Conservation (phyloP, 92 coral and sea anemone genomes). For the Palythoa grandiflora region DNA sequence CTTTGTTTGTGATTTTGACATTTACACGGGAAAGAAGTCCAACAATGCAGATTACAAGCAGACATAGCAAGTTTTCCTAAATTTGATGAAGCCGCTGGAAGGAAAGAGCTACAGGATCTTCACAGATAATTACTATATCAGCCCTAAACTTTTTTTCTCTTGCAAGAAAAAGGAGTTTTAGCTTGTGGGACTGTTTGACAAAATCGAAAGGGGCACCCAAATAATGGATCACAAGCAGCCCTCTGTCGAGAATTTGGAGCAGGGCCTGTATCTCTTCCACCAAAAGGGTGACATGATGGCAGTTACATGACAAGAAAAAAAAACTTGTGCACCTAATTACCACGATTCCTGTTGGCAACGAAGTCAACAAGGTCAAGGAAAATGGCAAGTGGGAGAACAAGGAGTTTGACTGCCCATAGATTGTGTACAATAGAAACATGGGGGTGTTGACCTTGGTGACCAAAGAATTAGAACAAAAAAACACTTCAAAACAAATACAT, state of each 20-base stretch:
- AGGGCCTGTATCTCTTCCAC: conserved; percentile 43
- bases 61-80: no score
- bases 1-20: no score
- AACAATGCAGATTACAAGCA: no score
- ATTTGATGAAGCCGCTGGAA: conserved; percentile 15
- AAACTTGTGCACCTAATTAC: conserved; percentile 47
- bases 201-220: conserved; percentile 48
- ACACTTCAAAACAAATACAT: background rate
- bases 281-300: conserved; percentile 45
- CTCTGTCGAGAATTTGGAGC: conserved; percentile 28
- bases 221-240: conserved; percentile 49
- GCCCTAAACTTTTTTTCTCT: conserved; percentile 37
- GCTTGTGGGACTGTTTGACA: conserved; percentile 60
- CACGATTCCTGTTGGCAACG: conserved; percentile 35
- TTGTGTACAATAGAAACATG: background rate
- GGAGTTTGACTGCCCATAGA: background rate
- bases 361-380: background rate
- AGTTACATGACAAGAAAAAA: conserved; percentile 63
- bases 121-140: conserved; percentile 62
- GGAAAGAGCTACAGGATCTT: conserved; percentile 33
- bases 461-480: background rate
- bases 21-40: no score
- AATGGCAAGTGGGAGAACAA: background rate
- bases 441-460: background rate
- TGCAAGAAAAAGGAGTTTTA: conserved; percentile 43